Base-by-base conservation (phyloP, 2,797 vertebrate species). In the Galagoides demidoff region DNA sequence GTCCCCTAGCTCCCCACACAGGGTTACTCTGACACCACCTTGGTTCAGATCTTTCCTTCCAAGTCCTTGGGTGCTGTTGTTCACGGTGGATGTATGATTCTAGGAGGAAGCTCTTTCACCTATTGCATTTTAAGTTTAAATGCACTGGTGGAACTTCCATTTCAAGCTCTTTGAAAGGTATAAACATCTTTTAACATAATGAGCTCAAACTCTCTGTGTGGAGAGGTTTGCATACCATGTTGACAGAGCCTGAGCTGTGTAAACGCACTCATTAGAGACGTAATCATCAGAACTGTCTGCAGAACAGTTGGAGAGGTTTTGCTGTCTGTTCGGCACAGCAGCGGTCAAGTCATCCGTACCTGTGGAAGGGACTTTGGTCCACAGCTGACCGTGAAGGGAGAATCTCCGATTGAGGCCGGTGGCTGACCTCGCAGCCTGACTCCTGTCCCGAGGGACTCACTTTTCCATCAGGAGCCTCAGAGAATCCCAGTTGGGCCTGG, bases 1-100 rank as follows among this genome's bases (percentile, higher is more conserved):
- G 61, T 70, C 61, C 88, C 59, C 23, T 19, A 52, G 52, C 90
- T 89, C 70, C 13, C 1, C 82, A 71, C 45, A 25, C 34, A n/a
- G 68, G 85, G 82, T 92, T 81, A 19, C 64, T 94, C 94, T 84
- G 96, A 43, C 55, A 85, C 93, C 49, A 85, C 93, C 95, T 97
- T 94, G 52, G 85, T 86, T 49, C 55, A 77, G 45, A 98, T 55
- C 52, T 88, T 85, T 77, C 91, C 71, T 96, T 97, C 68, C 29
- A 91, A 93, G 14, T 90, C 64, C 55, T 52, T 96, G 76, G 55
- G 22, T 89, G 66, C 19, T 34, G 0, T 78, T 66, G 10, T 29
- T 89, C 34, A 90, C 93, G 89, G 23, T 77, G 57, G 61, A 87
- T 57, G 71, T 57, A 97, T 97, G 90, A 74, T 91, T 85, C 82